Conservation (phyloP, 2,113 vertebrate species). For the Tympanuchus pallidicinctus region DNA sequence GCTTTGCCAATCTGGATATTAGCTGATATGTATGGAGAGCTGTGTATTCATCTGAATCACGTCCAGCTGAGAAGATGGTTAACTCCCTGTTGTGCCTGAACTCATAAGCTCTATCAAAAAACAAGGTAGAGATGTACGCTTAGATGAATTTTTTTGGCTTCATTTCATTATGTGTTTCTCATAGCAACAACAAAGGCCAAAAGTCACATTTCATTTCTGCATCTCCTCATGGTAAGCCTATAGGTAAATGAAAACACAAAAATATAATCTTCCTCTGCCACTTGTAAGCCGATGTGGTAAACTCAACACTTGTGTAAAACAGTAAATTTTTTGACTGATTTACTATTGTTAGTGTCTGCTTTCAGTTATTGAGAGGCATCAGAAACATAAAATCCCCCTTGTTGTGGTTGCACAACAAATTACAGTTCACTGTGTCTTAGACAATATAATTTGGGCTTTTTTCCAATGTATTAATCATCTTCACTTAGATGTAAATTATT, state of each 20-base stretch:
- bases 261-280: not conserved
- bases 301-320: not conserved
- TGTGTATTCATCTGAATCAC: not conserved
- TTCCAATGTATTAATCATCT: slow-evolving; percentile 13
- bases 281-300: slow-evolving; percentile 8
- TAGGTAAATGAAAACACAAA: not conserved
- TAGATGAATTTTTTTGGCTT: not conserved
- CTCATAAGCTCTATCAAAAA: not conserved
- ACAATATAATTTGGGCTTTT: not conserved
- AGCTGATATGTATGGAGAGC: not conserved
- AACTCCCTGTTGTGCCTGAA: not conserved
- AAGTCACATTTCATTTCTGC: not conserved
- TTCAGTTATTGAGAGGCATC: slow-evolving; percentile 43
- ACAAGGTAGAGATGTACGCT: not conserved
- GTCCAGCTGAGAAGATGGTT: not conserved
- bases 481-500: slow-evolving; percentile 33
- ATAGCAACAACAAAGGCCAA: not conserved
- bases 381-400: slow-evolving; percentile 46
- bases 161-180: not conserved
- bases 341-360: not conserved
- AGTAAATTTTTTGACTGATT: not conserved
- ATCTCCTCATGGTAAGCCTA: slow-evolving; percentile 22
- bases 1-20: not conserved
- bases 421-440: not conserved
- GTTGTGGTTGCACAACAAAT: slow-evolving; percentile 25